Evolutionary conservation across 2,113 vertebrate genomes (phyloP), one percentile per base, ranked within the genome.

Genomic region (Chlorodrepanis virens): DNA sequence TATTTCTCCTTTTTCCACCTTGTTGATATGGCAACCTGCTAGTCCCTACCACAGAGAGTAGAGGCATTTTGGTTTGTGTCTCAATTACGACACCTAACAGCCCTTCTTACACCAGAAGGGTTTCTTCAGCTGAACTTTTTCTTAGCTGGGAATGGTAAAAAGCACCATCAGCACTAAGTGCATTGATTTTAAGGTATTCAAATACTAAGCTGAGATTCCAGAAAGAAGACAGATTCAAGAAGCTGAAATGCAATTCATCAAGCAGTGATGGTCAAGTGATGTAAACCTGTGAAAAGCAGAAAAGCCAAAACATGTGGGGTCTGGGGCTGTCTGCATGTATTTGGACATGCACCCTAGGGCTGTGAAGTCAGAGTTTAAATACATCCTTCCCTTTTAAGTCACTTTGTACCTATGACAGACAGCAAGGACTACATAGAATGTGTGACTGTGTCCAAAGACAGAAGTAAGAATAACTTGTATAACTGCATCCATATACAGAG

Each of bases 291-390:
- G 87, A 85, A 97, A 93, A 93, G 37, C 54, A 95, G 83, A 96
- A 97, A 93, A 83, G 25, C 44, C 91, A 92, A 88, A 79, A 93
- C 28, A 56, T 90, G 78, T 94, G 93, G 65, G 65, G 78, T 45
- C 90, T 59, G 67, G 12, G 64, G 23, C 67, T 97, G 59, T 87
- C 75, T 95, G 37, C 49, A 31, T 71, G 22, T 23, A 54, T 64
- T 89, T 89, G 90, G 79, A 54, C 67, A 35, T 23, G 33, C 80
- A 89, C 37, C 11, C 15, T 78, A 63, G 61, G 70, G 60, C 80
- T 92, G 70, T 93, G 93, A 92, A 94, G 61, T 53, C 12, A 79
- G 47, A 94, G 71, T 87, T 95, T 93, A 92, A 97, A 86, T 52
- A 53, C 21, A n/a, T 75, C 71, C 35, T 95, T 92, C 64, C 42